These are phyloP conservation scores for Stenichneumon culpator DNA, from an alignment of 2,888 invertebrate species.

Conservation along the genomic window DNA sequence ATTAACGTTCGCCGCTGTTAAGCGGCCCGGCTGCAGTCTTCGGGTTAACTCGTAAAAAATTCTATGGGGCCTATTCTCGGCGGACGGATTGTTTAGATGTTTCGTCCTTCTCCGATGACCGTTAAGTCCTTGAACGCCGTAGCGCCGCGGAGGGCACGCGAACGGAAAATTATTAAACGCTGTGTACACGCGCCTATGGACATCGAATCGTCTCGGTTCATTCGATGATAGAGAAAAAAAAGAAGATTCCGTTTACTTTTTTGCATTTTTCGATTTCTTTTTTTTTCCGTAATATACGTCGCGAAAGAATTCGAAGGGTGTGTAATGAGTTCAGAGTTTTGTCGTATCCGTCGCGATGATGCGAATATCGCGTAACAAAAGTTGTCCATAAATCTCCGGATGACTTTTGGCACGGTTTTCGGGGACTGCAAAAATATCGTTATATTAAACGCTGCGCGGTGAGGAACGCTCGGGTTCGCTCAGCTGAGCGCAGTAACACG, in stretches of 20 bases:
- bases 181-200: neutral
- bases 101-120: conserved; percentile 63
- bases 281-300: neutral
- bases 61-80: conserved; percentile 65
- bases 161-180: conserved; percentile 8
- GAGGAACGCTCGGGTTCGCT: conserved; percentile 9
- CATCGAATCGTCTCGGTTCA: neutral
- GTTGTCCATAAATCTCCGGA: conserved; percentile 73
- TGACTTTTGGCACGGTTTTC: conserved; percentile 71
- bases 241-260: neutral
- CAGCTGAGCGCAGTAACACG: conserved; percentile 21
- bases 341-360: conserved; percentile 38
- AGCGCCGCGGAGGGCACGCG: conserved; percentile 8
- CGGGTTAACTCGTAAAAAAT: conserved; percentile 67
- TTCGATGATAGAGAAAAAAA: neutral
- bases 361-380: conserved; percentile 70
- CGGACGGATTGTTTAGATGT: conserved; percentile 62
- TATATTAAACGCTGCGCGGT: conserved; percentile 10
- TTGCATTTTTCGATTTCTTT: neutral
- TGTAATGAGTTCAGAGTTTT: neutral
- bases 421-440: conserved; percentile 71
- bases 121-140: conserved; percentile 63
- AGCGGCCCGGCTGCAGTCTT: conserved; percentile 42
- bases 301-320: neutral
- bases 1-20: conserved; percentile 33